Conservation (phyloP, 2,797 vertebrate species). For the Allenopithecus nigroviridis region DNA sequence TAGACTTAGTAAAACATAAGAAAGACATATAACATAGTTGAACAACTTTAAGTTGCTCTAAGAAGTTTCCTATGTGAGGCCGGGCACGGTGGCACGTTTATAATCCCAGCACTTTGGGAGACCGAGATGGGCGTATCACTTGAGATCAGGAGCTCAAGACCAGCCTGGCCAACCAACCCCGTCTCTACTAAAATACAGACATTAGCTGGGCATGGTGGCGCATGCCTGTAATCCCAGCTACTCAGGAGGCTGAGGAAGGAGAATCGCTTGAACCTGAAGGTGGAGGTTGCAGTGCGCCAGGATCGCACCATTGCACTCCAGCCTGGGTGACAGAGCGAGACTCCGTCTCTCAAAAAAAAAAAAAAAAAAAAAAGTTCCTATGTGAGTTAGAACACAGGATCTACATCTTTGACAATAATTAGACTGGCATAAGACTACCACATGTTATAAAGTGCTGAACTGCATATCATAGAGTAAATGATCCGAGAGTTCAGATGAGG, state of each 20-base stretch:
- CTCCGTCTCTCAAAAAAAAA: background rate
- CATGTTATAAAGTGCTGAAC: slow-evolving; percentile 20
- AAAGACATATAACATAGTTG: background rate
- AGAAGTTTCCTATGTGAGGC: background rate
- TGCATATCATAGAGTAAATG: background rate
- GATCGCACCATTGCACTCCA: background rate
- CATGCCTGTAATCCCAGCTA: background rate
- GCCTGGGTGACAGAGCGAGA: background rate
- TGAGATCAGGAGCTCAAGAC: background rate
- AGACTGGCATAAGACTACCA: background rate
- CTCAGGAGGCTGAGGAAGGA: background rate
- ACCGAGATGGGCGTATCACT: background rate
- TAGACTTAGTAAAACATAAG: background rate
- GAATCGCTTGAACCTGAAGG: background rate
- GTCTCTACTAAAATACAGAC: background rate
- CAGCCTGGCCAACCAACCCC: background rate
- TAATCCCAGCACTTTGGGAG: background rate
- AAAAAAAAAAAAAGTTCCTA: background rate
- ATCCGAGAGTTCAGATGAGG: background rate
- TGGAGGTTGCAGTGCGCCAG: background rate
- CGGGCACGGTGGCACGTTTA: background rate
- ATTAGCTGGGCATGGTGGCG: background rate
- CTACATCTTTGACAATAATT: background rate
- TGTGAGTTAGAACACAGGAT: background rate
- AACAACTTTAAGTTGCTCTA: slow-evolving; percentile 17